These are phyloP conservation scores for Metacarcinus magister DNA, from an alignment of 2,888 invertebrate genomes.

Conservation along the genomic window DNA sequence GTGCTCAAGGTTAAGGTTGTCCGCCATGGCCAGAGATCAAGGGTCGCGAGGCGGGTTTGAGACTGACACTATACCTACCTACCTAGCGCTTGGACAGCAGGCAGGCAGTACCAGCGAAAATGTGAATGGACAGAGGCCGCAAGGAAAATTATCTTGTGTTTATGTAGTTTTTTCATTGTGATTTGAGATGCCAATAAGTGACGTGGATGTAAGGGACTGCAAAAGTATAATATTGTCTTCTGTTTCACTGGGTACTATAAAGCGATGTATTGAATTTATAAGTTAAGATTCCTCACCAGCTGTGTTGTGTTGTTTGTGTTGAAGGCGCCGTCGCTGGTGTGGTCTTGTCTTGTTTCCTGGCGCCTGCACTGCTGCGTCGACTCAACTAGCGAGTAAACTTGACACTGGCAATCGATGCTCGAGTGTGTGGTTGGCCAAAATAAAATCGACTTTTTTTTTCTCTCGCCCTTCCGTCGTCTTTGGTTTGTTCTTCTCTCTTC, in stretches of 20 bases:
- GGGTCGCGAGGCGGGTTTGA: slow-evolving; percentile 32
- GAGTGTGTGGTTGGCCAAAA: slow-evolving; percentile 17
- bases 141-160: too few relatives aligned
- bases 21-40: slow-evolving; percentile 16
- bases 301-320: not conserved
- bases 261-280: too few relatives aligned
- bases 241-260: too few relatives aligned
- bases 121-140: too few relatives aligned
- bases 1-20: slow-evolving; percentile 29
- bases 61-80: not conserved
- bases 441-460: not conserved
- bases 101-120: too few relatives aligned
- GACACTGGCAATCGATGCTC: slow-evolving; percentile 15
- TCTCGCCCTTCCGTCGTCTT: not conserved
- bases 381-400: not conserved
- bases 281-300: too few relatives aligned
- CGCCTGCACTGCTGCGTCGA: not conserved
- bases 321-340: not conserved
- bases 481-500: not conserved
- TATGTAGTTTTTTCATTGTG: too few relatives aligned
- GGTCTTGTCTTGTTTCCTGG: not conserved
- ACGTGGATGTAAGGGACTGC: too few relatives aligned
- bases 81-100: too few relatives aligned
- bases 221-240: too few relatives aligned
- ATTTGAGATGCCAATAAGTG: too few relatives aligned